A percentile compares a stretch with the other conserved stretches of the same genome.
These are phyloP conservation scores for Hirtodrosophila trivittata DNA, from an alignment of 2,888 invertebrate species.

Conservation along the genomic window DNA sequence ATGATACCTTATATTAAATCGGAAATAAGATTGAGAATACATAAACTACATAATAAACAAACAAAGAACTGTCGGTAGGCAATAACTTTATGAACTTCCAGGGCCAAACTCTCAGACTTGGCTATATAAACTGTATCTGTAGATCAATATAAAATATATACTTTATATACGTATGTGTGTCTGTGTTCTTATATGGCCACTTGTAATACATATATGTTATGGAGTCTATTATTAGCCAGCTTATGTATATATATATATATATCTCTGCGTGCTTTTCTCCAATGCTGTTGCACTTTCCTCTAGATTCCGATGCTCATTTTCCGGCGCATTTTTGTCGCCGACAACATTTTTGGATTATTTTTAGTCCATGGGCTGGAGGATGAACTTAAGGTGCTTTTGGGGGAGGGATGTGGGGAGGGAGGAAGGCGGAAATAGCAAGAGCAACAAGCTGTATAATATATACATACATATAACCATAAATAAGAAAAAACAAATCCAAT, in stretches of 20 bases:
- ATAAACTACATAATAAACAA: background rate
- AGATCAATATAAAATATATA: constrained; percentile 4
- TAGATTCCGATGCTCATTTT: constrained; percentile 38
- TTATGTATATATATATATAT: constrained; percentile 2
- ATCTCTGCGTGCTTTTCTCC: constrained; percentile 43
- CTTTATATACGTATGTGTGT: background rate
- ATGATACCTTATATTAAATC: no score
- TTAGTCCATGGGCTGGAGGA: constrained; percentile 32
- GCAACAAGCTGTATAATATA: constrained; percentile 8
- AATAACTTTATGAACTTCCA: constrained; percentile 28
- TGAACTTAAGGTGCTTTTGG: background rate
- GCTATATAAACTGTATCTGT: constrained; percentile 20
- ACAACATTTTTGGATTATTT: constrained; percentile 53
- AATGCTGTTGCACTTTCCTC: constrained; percentile 38
- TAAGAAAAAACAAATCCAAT: constrained; percentile 64
- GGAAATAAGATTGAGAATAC: no score
- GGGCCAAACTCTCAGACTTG: background rate
- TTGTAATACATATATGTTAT: constrained; percentile 29
- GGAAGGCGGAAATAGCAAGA: constrained; percentile 51
- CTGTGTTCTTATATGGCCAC: constrained; percentile 19
- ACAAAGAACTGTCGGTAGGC: constrained; percentile 3
- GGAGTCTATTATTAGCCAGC: constrained; percentile 31
- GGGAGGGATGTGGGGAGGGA: background rate
- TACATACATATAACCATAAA: constrained; percentile 26
- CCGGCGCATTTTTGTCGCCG: constrained; percentile 56